Evolutionary conservation across 2,888 invertebrate species (phyloP), one percentile per base, ranked within the genome.

Genomic region (Nineta flava): DNA sequence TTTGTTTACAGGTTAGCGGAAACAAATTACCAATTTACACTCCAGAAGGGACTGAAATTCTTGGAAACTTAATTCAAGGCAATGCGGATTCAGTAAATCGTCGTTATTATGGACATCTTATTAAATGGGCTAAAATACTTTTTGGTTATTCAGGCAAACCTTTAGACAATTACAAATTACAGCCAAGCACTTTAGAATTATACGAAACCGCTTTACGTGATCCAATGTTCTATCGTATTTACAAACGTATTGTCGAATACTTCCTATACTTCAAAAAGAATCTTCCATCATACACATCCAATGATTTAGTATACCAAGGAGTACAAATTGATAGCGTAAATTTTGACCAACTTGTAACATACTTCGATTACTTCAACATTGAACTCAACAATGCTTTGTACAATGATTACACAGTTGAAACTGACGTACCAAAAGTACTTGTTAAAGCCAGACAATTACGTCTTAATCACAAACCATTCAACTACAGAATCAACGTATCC

Each of bases 181-280:
- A 69, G 7, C 77, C 82, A 12, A 70, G 76, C 9, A 69, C 76
- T 2, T 65, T 82, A 54, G 76, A 81, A 57, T 69, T 72, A 54
- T 77, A 75, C 59, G 74, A 76, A 58, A 81, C 83, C 5, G 74
- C 77, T 57, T 65, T 81, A 55, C 79, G 83, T 54, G 85, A 86
- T 61, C 85, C 85, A 17, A 72, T 79, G 44, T 83, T 82, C 73
- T 86, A 79, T 63, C 74, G 75, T 55, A 66, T 83, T 52, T 79
- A 78, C 61, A 77, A 81, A 63, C 75, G 76, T 51, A 68, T 82
- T 53, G 59, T 73, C 46, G 63, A 73, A 51, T 68, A 72, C 46
- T 64, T 69, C 55, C 70, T 42, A 12, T 15, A 47, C 15, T 53
- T 50, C 53, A 52, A 52, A 46, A 46, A 31, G 41, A 40, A 47